phyloP scores from a whole-genome alignment of 2,888 invertebrate species.

The Epirrhoe tristata region DNA sequence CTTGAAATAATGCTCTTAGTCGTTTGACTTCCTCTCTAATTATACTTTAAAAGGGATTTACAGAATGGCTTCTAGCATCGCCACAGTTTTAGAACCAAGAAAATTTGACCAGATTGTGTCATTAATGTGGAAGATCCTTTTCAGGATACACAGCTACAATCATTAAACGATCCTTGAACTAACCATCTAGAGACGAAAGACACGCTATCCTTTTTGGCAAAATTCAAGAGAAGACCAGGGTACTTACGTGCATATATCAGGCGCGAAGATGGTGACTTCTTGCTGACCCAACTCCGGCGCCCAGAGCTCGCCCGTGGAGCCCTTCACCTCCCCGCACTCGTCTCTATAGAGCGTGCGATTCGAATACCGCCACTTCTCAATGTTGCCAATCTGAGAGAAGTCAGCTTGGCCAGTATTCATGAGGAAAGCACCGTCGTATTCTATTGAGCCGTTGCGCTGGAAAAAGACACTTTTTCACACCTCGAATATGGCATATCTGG shows the following conservation, averaged over 20 bases:
- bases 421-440: constrained; percentile 91
- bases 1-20: no score
- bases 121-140: no score
- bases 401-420: constrained; percentile 90
- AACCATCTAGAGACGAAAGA: no score
- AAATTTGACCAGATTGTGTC: no score
- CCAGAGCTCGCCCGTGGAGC: constrained; percentile 93
- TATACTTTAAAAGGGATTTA: no score
- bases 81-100: no score
- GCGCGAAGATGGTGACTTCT: constrained; percentile 88
- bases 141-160: no score
- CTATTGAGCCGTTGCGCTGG: constrained; percentile 90
- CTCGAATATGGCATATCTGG: no score
- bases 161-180: no score
- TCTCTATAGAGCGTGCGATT: constrained; percentile 84
- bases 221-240: not conserved
- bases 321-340: constrained; percentile 89
- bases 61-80: no score
- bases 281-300: constrained; percentile 87
- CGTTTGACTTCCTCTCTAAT: no score
- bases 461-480: not conserved
- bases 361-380: constrained; percentile 89
- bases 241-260: constrained; percentile 92
- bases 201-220: not conserved
- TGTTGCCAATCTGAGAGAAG: constrained; percentile 87